Conservation (phyloP, 2,888 invertebrate genomes). For the Ophion ventricosus region DNA sequence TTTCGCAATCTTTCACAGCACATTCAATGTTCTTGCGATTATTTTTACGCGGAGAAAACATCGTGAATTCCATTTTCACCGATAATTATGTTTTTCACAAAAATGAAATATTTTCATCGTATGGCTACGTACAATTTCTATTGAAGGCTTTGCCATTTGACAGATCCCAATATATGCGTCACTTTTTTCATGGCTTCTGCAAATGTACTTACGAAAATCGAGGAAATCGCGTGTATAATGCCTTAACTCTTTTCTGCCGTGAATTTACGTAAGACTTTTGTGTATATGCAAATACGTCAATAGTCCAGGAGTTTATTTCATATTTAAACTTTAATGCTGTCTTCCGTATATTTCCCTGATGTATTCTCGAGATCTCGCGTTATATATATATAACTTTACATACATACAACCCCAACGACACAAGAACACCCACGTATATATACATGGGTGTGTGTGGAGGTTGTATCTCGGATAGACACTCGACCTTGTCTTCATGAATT, state of each 20-base stretch:
- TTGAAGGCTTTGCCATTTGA: too few relatives aligned
- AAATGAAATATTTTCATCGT: too few relatives aligned
- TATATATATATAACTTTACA: neutral
- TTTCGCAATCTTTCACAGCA: too few relatives aligned
- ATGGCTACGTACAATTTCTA: too few relatives aligned
- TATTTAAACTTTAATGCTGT: conserved; percentile 3
- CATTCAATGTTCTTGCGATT: too few relatives aligned
- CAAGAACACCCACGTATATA: neutral
- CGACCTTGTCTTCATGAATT: conserved; percentile 47
- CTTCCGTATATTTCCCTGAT: conserved; percentile 39
- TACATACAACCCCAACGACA: neutral
- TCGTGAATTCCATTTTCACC: too few relatives aligned
- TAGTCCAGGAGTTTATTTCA: conserved; percentile 25
- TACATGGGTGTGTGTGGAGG: neutral
- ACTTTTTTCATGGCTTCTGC: too few relatives aligned
- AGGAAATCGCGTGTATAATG: too few relatives aligned
- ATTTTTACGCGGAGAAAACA: too few relatives aligned
- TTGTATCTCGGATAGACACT: conserved; percentile 23
- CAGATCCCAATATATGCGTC: too few relatives aligned
- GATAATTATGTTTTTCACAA: too few relatives aligned
- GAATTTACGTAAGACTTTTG: conserved; percentile 1
- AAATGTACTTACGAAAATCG: too few relatives aligned
- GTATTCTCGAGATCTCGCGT: conserved; percentile 34
- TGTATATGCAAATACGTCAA: conserved; percentile 5
- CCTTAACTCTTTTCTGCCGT: conserved; percentile 13